A percentile compares a stretch with the other conserved stretches of the same genome.
These are phyloP conservation scores for Botia kubotai DNA, from an alignment of 2,797 vertebrate species.

Conservation along the genomic window DNA sequence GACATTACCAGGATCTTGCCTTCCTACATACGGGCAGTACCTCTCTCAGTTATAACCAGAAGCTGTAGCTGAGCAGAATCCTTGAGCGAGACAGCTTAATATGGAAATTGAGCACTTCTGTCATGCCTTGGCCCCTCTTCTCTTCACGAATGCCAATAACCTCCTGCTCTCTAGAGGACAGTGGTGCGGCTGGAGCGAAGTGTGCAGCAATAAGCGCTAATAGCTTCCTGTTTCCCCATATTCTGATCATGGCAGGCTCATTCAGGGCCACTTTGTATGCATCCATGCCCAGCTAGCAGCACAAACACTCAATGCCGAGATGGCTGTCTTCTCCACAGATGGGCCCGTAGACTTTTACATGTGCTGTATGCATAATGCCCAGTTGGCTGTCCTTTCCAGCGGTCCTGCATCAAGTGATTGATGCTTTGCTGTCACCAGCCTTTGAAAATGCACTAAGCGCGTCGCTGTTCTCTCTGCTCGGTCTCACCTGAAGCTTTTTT, in stretches of 20 bases:
- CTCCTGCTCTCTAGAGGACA: slow-evolving; percentile 23
- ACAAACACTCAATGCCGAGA: slow-evolving; percentile 13
- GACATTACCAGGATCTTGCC: slow-evolving; percentile 3
- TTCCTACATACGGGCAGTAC: not conserved
- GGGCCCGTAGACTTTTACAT: slow-evolving; percentile 31
- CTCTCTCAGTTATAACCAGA: not conserved
- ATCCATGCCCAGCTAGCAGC: slow-evolving; percentile 34
- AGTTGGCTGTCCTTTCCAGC: slow-evolving; percentile 15
- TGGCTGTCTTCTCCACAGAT: slow-evolving; percentile 7
- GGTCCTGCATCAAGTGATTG: slow-evolving; percentile 42
- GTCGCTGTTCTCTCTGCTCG: slow-evolving; percentile 21
- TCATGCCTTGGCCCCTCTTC: slow-evolving; percentile 10
- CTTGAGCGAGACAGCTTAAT: slow-evolving; percentile 27
- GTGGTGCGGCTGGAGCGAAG: slow-evolving; percentile 4
- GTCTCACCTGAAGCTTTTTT: slow-evolving; percentile 23
- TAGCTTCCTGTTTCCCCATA: slow-evolving; percentile 31
- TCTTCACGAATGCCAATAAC: slow-evolving; percentile 24
- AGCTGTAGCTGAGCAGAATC: slow-evolving; percentile 19
- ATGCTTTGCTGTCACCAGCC: slow-evolving; percentile 47
- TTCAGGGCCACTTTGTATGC: slow-evolving; percentile 38
- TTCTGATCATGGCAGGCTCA: slow-evolving; percentile 29
- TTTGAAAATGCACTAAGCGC: slow-evolving; percentile 42
- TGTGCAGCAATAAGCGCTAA: slow-evolving; percentile 31
- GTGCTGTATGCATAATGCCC: slow-evolving; percentile 52
- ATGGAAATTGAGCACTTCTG: slow-evolving; percentile 46